phyloP scores from a whole-genome alignment of 2,888 invertebrate species.

The Lithophane socia region DNA sequence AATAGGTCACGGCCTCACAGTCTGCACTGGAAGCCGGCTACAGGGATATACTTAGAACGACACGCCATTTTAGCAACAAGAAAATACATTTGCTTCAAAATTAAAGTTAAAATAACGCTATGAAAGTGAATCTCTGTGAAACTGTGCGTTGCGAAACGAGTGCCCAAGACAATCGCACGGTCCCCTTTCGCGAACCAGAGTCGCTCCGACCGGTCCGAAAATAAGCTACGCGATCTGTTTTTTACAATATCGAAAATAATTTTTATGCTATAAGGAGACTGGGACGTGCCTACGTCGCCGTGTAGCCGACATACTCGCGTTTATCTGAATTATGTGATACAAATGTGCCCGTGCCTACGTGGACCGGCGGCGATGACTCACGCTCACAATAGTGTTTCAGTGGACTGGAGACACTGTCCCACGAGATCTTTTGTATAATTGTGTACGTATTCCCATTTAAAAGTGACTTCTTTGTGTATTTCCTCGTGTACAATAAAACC shows the following conservation, averaged over 20 bases:
- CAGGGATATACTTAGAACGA: conserved; percentile 81
- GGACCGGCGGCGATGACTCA: conserved; percentile 76
- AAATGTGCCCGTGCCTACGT: conserved; percentile 75
- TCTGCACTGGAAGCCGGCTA: conserved; percentile 84
- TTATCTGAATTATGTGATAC: conserved; percentile 71
- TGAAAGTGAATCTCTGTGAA: conserved; percentile 62
- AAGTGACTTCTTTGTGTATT: conserved; percentile 67
- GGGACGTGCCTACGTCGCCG: conserved; percentile 70
- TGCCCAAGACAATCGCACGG: conserved; percentile 57
- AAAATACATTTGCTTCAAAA: conserved; percentile 53
- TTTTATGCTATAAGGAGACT: conserved; percentile 72
- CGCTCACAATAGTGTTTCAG: conserved; percentile 71
- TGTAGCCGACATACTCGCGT: conserved; percentile 61
- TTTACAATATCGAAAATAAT: conserved; percentile 70
- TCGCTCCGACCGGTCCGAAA: conserved; percentile 73
- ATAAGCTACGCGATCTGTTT: conserved; percentile 75
- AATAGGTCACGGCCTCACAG: conserved; percentile 88
- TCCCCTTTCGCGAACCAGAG: conserved; percentile 70
- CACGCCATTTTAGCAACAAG: conserved; percentile 74
- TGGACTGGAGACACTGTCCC: conserved; percentile 67
- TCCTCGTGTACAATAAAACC: conserved; percentile 68
- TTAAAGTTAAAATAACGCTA: conserved; percentile 57
- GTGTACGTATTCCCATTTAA: conserved; percentile 64
- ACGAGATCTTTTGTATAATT: conserved; percentile 64
- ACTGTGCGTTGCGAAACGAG: conserved; percentile 63